Conservation (phyloP, 2,113 vertebrate species). For the Pterocles orientalis region DNA sequence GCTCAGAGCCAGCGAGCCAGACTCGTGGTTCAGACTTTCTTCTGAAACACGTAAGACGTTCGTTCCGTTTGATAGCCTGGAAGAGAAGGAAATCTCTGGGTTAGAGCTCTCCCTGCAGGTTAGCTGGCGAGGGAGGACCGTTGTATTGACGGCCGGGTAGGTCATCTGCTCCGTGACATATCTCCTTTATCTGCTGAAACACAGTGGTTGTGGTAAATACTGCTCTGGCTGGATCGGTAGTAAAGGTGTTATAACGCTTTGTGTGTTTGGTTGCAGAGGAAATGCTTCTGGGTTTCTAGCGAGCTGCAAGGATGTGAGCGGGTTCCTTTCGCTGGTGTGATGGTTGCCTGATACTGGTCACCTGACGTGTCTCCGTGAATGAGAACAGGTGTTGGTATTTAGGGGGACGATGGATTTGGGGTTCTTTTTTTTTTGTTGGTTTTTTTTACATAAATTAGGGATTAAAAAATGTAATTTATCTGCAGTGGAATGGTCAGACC, state of each 20-base stretch:
- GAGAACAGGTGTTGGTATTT: not conserved
- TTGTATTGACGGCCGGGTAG: not conserved
- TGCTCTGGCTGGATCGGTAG: not conserved
- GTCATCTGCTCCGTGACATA: not conserved
- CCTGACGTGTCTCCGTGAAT: not conserved
- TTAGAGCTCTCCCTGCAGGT: not conserved
- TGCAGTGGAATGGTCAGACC: not conserved
- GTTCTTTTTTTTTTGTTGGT: too few relatives aligned
- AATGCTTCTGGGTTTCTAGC: not conserved
- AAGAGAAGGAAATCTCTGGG: not conserved
- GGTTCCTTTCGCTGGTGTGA: not conserved
- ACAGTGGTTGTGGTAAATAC: too few relatives aligned
- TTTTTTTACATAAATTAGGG: not conserved
- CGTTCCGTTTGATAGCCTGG: constrained; percentile 64
- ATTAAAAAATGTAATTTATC: not conserved
- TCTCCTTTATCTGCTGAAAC: not conserved
- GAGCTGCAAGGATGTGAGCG: not conserved
- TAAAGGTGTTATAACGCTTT: not conserved
- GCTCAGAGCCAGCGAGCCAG: constrained; percentile 2
- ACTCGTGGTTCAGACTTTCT: not conserved
- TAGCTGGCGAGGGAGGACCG: too few relatives aligned
- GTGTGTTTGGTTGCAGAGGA: not conserved
- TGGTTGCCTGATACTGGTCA: too few relatives aligned
- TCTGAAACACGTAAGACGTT: not conserved
- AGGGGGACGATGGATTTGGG: not conserved